Evolutionary conservation across 2,888 invertebrate genomes (phyloP), one percentile per base, ranked within the genome.

Genomic region (Ornithoptera alexandrae): DNA sequence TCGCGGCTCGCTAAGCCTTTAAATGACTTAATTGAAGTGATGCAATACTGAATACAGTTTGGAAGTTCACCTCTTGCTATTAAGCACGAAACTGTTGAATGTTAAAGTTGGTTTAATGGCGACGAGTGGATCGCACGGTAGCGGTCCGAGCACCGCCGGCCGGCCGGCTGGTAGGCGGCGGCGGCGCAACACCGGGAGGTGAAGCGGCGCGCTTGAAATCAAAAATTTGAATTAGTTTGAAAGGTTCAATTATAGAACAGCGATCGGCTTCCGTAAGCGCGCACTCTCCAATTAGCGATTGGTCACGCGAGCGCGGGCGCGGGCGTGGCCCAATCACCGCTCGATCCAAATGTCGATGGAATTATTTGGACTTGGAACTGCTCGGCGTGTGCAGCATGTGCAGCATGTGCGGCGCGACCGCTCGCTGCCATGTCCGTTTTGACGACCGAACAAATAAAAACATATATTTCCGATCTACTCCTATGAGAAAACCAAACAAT

Each of bases 281-380:
- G 82, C 83, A 88, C 89, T 90, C 87, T 86, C 91, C 90, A 90
- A 92, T 92, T 92, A 92, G 88, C 90, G 89, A 92, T 92, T 92
- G 90, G 92, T 87, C 90, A 90, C 91, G 90, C 91, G 88, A 0
- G 86, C 83, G 85, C 53, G 53, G 39, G 39, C 39, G 39, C 39
- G 10, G 39, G 39, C 39, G 85, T 83, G 81, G 85, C 85, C 85
- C 85, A 81, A 84, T 84, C 83, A 81, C 79, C 78, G 78, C 78
- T 79, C 83, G 83, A 86, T 87, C 85, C 81, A 82, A 86, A 87
- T 87, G 85, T 81, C 86, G 87, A 87, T 86, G 86, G 84, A 83
- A 84, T 85, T 86, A 89, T 91, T 91, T 88, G 89, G 88, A 90
- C 91, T 92, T 81, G 86, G 87, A 88, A 90, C 89, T 90, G 85